Evolutionary conservation across 37 sponge, comb jelly and placozoan species (phyloP).

Genomic region (Beroe ovata): DNA sequence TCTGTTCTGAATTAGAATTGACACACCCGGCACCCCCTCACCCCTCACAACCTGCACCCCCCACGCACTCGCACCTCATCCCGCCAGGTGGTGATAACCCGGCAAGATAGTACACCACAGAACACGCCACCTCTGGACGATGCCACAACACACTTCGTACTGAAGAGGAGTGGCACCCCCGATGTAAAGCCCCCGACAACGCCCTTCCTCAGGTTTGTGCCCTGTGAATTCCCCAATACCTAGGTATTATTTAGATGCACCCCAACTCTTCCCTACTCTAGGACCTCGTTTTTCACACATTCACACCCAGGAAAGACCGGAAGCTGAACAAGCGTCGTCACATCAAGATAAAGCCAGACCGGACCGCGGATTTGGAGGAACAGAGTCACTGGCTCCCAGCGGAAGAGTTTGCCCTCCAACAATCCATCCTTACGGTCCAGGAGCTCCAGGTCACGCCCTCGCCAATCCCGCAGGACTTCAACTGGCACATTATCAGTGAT

Average conservation of each 20-base stretch:
- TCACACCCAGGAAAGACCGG: slow-evolving; percentile 20
- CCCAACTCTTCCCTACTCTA: too few species aligned
- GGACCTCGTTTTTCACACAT: background rate
- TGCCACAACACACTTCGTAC: background rate
- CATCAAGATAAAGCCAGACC: slow-evolving; percentile 44
- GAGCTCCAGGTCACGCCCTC: slow-evolving; percentile 34
- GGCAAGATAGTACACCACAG: slow-evolving; percentile 26
- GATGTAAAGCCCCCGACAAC: slow-evolving; percentile 39
- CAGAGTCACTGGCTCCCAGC: slow-evolving; percentile 60
- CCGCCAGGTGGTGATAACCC: background rate
- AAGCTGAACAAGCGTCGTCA: slow-evolving; percentile 26
- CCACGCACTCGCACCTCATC: background rate
- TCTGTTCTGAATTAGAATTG: too few species aligned
- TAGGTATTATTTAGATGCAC: too few species aligned
- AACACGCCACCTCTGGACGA: slow-evolving; percentile 19
- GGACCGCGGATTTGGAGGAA: slow-evolving; percentile 6
- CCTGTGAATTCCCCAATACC: too few species aligned
- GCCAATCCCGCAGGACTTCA: slow-evolving; percentile 45
- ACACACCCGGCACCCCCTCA: background rate
- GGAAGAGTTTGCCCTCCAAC: slow-evolving; percentile 58
- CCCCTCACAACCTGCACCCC: background rate
- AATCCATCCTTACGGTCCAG: slow-evolving; percentile 44
- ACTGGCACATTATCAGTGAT: slow-evolving; percentile 88
- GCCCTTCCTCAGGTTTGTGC: slow-evolving; percentile 21
- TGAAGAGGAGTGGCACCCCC: slow-evolving; percentile 22